Evolutionary conservation across 1,140 invertebrate species (phyloP), one percentile per base, ranked within the genome.

Genomic region (Geopemphigus sp.): DNA sequence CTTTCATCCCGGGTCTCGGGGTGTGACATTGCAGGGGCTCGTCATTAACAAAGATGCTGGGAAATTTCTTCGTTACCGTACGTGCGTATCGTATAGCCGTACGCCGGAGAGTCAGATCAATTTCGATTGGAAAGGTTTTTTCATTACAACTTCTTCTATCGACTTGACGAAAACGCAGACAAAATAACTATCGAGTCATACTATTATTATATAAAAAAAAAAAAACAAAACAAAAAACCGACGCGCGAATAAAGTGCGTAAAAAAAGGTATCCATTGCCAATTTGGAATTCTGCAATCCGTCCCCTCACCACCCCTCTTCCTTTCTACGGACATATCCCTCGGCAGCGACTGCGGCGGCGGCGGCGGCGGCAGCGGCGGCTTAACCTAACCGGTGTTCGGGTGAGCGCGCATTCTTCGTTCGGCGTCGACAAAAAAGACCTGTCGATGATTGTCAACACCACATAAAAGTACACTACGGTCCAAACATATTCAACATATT

Each of bases 371-470:
- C 22, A 29, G 12, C 29, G 14, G 11, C 32, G 56, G n/a, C n/a
- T n/a, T n/a, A n/a, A n/a, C n/a, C n/a, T n/a, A n/a, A 57, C 73
- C 56, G 56, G 73, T 57, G 54, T 59, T 59, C 56, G 66, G 66
- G 66, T 73, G 70, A 73, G 56, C 32, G 59, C 47, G 26, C 54
- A 76, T 76, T 76, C 74, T 63, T 63, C 32, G 26, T 63, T 78
- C 74, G 74, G 74, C 74, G 17, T 78, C 56, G 74, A 78, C 56
- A 68, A 68, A 68, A n/a, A 68, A 63, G 57, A 78, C 74, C 74
- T 78, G 74, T 78, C 74, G 74, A 78, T 78, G 74, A 78, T 63
- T 63, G 74, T 78, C 74, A 78, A 78, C 74, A 78, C 32, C 26
- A n/a, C 50, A 14, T 14, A 11, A 5, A 39, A 39, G 54, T 45